Evolutionary conservation across 2,113 vertebrate genomes (phyloP).

Genomic region (Hippocampus guttulatus): DNA sequence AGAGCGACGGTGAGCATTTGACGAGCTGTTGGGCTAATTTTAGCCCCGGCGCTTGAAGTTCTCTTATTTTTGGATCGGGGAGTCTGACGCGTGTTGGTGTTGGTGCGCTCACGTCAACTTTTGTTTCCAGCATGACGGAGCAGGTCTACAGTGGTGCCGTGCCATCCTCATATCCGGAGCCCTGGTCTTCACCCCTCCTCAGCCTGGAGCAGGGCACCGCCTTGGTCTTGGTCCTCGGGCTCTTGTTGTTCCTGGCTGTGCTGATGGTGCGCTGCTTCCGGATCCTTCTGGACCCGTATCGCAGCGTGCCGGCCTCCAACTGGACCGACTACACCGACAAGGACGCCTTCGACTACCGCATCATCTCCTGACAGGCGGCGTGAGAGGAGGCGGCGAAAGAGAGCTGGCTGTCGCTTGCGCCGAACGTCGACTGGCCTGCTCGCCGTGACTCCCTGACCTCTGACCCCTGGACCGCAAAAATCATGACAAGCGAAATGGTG

Average conservation of each 20-base stretch:
- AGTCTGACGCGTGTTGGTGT: not conserved
- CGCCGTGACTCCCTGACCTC: too few relatives aligned
- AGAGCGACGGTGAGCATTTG: not conserved
- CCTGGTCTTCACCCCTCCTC: slow-evolving; percentile 64
- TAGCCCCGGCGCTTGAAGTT: not conserved
- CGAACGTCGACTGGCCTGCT: too few relatives aligned
- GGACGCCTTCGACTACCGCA: slow-evolving; percentile 75
- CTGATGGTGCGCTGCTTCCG: slow-evolving; percentile 80
- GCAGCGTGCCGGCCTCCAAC: slow-evolving; percentile 80
- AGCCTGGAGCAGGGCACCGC: slow-evolving; percentile 83
- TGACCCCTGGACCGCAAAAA: too few relatives aligned
- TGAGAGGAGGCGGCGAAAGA: not conserved
- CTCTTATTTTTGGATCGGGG: not conserved
- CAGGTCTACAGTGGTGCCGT: not conserved
- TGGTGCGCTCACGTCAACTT: not conserved
- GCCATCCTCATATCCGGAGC: slow-evolving; percentile 52
- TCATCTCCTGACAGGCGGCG: slow-evolving; percentile 21
- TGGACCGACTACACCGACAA: slow-evolving; percentile 82
- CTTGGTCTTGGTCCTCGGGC: slow-evolving; percentile 78
- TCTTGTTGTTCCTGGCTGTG: slow-evolving; percentile 81
- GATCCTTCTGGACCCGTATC: slow-evolving; percentile 80
- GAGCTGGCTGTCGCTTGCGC: too few relatives aligned
- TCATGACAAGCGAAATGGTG: too few relatives aligned
- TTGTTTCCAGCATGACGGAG: not conserved
- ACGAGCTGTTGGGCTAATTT: not conserved